Evolutionary conservation across 2,888 invertebrate genomes (phyloP), one percentile per base, ranked within the genome.

Genomic region (Dendrolimus pini): DNA sequence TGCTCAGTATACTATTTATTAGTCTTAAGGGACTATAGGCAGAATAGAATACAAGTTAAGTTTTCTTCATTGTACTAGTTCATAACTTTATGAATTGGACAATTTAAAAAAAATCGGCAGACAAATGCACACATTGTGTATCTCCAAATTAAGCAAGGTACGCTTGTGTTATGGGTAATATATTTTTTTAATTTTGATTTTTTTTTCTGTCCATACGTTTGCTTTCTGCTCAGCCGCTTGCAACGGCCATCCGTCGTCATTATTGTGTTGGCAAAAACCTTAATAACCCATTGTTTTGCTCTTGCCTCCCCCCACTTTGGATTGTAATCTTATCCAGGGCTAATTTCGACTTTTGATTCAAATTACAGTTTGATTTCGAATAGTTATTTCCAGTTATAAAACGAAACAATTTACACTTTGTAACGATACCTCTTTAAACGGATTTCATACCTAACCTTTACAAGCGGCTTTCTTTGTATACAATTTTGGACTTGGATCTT

Each of bases 201-300:
- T 53, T 18, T 57, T n/a, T 59, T 55, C 41, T 41, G 53, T 47
- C 55, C 12, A 41, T 57, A 55, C 56, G 18, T 55, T 58, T 54
- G 55, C 59, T 66, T 72, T 69, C 70, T 71, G 70, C 61, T 63
- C 61, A 61, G 62, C 60, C 62, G 65, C 59, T 56, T 58, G 59
- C 65, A 56, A 57, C 60, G 68, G 55, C 71, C 71, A 75, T 75
- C 69, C 68, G 41, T 47, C 41, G 42, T 41, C 57, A 55, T 47
- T 47, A 74, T 68, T 65, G 66, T 67, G 67, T 72, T 74, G 68
- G 79, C 78, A 83, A 81, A 82, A 82, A 81, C 78, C 64, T 72
- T 82, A 82, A 82, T 82, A 79, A 78, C 80, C 79, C 72, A 81
- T 83, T 83, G 82, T 83, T 72, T 72, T 68, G 70, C 59, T 55